Conservation (phyloP, 2,888 invertebrate genomes). For the Leuctra nigra region DNA sequence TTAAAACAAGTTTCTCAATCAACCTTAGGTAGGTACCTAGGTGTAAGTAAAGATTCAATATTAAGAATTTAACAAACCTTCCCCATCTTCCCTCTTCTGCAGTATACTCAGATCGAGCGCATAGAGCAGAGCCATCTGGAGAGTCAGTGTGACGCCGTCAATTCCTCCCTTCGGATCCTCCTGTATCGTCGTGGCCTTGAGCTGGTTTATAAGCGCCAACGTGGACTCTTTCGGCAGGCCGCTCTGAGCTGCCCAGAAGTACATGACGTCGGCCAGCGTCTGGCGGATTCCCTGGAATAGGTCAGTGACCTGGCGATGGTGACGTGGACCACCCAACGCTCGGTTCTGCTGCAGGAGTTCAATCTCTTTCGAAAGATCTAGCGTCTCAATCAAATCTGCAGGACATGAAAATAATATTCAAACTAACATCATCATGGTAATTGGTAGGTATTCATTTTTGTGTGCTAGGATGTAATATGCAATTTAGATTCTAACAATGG, state of each 20-base stretch:
- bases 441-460: no score
- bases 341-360: conserved; percentile 76
- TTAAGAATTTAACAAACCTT: conserved; percentile 41
- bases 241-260: conserved; percentile 68
- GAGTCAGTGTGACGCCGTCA: conserved; percentile 68
- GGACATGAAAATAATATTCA: neutral
- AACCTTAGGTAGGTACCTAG: no score
- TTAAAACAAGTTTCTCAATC: no score
- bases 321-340: conserved; percentile 80
- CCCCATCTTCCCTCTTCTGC: conserved; percentile 65
- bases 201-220: conserved; percentile 33
- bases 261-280: conserved; percentile 65
- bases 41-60: no score
- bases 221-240: conserved; percentile 62
- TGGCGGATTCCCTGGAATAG: conserved; percentile 69
- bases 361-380: conserved; percentile 57
- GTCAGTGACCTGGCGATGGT: conserved; percentile 70
- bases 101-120: conserved; percentile 76
- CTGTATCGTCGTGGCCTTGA: conserved; percentile 36
- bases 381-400: conserved; percentile 45
- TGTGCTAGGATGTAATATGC: no score
- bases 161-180: conserved; percentile 61
- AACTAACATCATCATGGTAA: no score
- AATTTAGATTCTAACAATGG: no score
- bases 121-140: conserved; percentile 78